These are phyloP conservation scores for Vanessa tameamea DNA, from an alignment of 1,140 invertebrate species.

Conservation along the genomic window DNA sequence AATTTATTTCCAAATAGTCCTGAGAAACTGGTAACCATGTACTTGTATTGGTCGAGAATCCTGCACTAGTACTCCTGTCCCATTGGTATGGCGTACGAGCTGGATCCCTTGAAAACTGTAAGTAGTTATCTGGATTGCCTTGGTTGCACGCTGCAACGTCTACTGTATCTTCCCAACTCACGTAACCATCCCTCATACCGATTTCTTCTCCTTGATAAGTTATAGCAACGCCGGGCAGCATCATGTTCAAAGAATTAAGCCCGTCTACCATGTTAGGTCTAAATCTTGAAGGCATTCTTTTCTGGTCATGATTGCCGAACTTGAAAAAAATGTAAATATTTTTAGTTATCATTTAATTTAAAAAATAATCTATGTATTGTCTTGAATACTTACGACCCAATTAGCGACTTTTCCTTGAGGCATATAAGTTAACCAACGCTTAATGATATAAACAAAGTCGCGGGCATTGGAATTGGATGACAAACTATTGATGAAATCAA, in stretches of 20 bases:
- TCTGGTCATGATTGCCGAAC: conserved; percentile 86
- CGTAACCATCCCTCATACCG: conserved; percentile 83
- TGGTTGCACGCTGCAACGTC: conserved; percentile 63
- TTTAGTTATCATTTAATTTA: background rate
- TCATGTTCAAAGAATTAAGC: conserved; percentile 82
- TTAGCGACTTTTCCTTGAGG: conserved; percentile 76
- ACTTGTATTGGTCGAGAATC: conserved; percentile 81
- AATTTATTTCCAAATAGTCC: conserved; percentile 82
- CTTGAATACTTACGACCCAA: conserved; percentile 78
- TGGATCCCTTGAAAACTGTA: conserved; percentile 82
- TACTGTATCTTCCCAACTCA: conserved; percentile 77
- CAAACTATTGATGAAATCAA: conserved; percentile 82
- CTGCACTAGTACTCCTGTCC: conserved; percentile 83
- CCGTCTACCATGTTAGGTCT: conserved; percentile 83
- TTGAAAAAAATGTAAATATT: conserved; percentile 25
- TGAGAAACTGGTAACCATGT: conserved; percentile 84
- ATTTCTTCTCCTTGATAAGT: conserved; percentile 89
- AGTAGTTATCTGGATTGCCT: conserved; percentile 49
- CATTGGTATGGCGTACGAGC: conserved; percentile 89
- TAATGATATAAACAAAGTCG: conserved; percentile 75
- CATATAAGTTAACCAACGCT: conserved; percentile 79
- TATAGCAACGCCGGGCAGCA: conserved; percentile 86
- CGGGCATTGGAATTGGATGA: conserved; percentile 58
- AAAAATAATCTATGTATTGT: background rate
- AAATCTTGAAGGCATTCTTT: conserved; percentile 83